Evolutionary conservation across 2,888 invertebrate species (phyloP), one percentile per base, ranked within the genome.

Genomic region (Ellobium chinense): DNA sequence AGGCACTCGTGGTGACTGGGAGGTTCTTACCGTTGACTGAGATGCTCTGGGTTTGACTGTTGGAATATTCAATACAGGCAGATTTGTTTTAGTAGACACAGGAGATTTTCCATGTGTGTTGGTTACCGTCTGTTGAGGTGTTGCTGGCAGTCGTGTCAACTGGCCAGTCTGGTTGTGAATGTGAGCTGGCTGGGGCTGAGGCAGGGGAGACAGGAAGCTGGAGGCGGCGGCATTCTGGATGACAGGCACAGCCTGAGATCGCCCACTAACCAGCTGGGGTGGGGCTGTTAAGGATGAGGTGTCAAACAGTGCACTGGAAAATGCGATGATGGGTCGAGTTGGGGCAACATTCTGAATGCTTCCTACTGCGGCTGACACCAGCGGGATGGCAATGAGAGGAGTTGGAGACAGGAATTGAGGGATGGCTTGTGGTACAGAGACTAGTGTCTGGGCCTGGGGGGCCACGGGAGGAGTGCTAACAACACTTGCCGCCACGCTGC

Each of bases 11-110:
- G n/a, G 21, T 39, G 29, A 46, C n/a, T 24, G 63, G 34, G n/a
- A 36, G 1, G 36, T 24, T 34, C 54, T 54, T 56, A 70, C n/a
- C 14, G 36, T 12, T 9, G 54, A 31, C 0, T 65, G 36, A 1
- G 58, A n/a, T 54, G 46, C 27, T 37, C 80, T 73, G 9, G 73
- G 80, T 56, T 68, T 73, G 58, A 80, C 56, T 24, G 66, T 74
- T 36, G 80, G 80, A n/a, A 80, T 68, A 68, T 74, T 80, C 18
- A 80, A 65, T 12, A 80, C 80, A 29, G 78, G 78, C 5, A 78
- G 70, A 39, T 39, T 70, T 24, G 14, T 73, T n/a, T 54, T 37
- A 14, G 24, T 9, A 24, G 60, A 5, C 7, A 12, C 31, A 31
- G 58, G 21, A n/a, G 70, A 18, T 56, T 27, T 65, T 60, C 39